These are phyloP conservation scores for Phymastichus coffea DNA, from an alignment of 1,140 invertebrate genomes.

Conservation along the genomic window DNA sequence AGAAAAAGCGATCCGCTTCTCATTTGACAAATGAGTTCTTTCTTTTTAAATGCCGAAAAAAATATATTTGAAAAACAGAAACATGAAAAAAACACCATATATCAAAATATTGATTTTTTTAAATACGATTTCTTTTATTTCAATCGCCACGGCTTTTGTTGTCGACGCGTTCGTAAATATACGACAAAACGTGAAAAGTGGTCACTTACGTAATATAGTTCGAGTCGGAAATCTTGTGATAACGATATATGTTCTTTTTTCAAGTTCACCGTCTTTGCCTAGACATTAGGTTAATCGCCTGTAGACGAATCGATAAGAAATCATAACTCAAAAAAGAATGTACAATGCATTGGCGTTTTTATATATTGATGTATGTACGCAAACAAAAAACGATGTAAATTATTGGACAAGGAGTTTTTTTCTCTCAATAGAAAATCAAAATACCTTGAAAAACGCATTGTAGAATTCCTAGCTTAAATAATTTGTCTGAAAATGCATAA, in stretches of 20 bases:
- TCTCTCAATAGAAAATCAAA: no score
- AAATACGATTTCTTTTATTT: background rate
- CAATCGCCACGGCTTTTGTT: background rate
- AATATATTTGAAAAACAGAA: conserved; percentile 5
- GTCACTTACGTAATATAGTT: background rate
- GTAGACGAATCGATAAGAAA: background rate
- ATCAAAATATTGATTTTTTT: background rate
- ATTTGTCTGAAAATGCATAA: background rate
- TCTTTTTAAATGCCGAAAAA: conserved; percentile 9
- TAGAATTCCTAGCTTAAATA: no score
- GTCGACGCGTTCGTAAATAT: background rate
- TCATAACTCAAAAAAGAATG: background rate
- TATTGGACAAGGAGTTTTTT: conserved; percentile 2
- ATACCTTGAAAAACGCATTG: no score
- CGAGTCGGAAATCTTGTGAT: background rate
- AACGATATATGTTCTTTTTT: background rate
- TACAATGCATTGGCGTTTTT: background rate
- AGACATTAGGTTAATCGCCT: background rate
- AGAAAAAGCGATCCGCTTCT: conserved; percentile 36
- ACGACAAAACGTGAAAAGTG: background rate
- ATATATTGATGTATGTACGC: no score
- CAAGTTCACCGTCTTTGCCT: background rate
- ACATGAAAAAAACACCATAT: conserved; percentile 12
- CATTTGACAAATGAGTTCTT: background rate
- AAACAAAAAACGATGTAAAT: conserved; percentile 2